phyloP scores from a whole-genome alignment of 2,888 invertebrate species.

The Notodonta dromedarius region DNA sequence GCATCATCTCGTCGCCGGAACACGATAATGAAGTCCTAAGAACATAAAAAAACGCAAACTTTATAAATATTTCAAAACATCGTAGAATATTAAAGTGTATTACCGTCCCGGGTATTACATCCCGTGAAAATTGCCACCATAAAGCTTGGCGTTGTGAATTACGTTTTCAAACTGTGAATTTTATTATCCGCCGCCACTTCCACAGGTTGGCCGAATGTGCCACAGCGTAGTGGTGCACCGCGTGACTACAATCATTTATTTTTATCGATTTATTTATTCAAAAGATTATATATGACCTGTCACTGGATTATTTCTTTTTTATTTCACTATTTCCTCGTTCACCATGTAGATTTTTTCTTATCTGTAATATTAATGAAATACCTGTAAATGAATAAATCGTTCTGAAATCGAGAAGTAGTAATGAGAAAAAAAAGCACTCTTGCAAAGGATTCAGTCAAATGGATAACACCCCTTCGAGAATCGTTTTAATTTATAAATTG shows the following conservation, averaged over 20 bases:
- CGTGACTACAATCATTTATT: no score
- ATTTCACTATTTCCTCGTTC: no score
- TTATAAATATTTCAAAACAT: slow-evolving; percentile 80
- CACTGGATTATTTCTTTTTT: no score
- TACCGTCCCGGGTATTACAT: slow-evolving; percentile 70
- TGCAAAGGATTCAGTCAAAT: no score
- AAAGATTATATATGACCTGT: no score
- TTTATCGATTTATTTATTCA: no score
- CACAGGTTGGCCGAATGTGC: slow-evolving; percentile 1
- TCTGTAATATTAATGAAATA: no score
- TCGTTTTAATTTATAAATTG: neutral
- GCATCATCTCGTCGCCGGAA: slow-evolving; percentile 30
- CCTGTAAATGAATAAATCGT: no score
- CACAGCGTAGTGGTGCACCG: neutral
- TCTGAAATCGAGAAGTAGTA: no score
- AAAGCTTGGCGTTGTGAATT: slow-evolving; percentile 74
- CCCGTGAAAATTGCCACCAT: slow-evolving; percentile 74
- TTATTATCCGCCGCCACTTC: slow-evolving; percentile 59
- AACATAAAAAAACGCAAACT: slow-evolving; percentile 59
- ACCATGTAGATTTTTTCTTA: no score
- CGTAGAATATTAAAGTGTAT: slow-evolving; percentile 77
- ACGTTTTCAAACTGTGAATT: slow-evolving; percentile 75
- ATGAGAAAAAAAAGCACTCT: no score
- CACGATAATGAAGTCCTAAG: slow-evolving; percentile 51
- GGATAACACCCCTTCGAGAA: no score